Percentiles rank a stretch among this genome's conserved stretches.
Evolutionary conservation across 2,113 vertebrate genomes (phyloP).

Genomic region (Axis porcinus): DNA sequence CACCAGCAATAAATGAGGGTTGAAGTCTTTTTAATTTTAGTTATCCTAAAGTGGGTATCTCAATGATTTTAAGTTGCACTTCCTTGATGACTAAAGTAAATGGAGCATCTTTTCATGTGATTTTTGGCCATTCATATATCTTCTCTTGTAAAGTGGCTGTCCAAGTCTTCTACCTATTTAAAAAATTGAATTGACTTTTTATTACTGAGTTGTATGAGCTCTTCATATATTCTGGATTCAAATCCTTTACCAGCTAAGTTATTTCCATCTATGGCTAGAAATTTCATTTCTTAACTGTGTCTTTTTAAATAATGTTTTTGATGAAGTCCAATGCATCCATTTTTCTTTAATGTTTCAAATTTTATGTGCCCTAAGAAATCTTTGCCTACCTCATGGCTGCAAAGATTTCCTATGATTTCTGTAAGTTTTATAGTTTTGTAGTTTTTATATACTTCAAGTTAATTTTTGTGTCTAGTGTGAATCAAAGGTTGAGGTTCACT

Average conservation of each 20-base stretch:
- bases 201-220: not conserved
- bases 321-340: not conserved
- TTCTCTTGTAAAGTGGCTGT: not conserved
- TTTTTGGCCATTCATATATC: not conserved
- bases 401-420: not conserved
- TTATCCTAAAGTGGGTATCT: not conserved
- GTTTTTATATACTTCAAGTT: not conserved
- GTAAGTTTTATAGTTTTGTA: not conserved
- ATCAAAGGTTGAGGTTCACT: not conserved
- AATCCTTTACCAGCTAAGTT: conserved; percentile 5
- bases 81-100: not conserved
- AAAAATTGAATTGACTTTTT: not conserved
- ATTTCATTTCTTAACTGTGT: not conserved
- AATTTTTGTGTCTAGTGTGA: not conserved
- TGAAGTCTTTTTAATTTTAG: not conserved
- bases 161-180: not conserved
- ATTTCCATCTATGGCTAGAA: not conserved
- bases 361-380: not conserved
- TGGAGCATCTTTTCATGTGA: not conserved
- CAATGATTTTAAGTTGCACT: not conserved
- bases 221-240: not conserved
- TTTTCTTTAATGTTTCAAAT: not conserved
- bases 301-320: not conserved
- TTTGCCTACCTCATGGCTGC: not conserved
- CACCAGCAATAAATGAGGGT: not conserved